Evolutionary conservation across 92 coral and sea anemone genomes (phyloP).

Genomic region (Epizoanthus ramosus): DNA sequence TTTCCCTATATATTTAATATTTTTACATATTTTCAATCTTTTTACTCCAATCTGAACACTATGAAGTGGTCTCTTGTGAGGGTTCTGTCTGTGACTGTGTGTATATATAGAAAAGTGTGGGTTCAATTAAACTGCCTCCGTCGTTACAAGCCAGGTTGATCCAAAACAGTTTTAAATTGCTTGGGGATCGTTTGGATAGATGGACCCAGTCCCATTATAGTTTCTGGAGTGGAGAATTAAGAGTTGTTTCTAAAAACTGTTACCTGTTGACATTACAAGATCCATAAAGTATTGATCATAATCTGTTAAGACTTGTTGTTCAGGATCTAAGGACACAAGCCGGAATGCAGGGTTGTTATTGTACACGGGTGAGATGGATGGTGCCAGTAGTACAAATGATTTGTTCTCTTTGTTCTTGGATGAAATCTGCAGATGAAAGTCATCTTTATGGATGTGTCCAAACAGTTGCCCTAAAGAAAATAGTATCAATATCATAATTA

Average conservation of each 20-base stretch:
- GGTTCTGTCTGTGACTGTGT: too few species aligned
- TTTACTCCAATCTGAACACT: too few species aligned
- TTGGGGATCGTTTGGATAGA: too few species aligned
- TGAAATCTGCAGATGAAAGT: conserved; percentile 73
- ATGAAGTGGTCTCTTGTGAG: too few species aligned
- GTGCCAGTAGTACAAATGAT: conserved; percentile 72
- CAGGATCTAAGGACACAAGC: conserved; percentile 69
- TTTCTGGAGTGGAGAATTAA: too few species aligned
- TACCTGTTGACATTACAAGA: conserved; percentile 95
- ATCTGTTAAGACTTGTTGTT: conserved; percentile 66
- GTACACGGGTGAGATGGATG: conserved; percentile 81
- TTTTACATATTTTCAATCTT: too few species aligned
- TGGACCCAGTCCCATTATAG: too few species aligned
- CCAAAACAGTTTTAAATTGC: too few species aligned
- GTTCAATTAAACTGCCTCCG: too few species aligned
- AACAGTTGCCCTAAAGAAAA: conserved; percentile 76
- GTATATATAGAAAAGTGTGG: too few species aligned
- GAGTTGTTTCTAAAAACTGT: background rate
- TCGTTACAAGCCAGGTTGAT: too few species aligned
- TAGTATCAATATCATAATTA: background rate
- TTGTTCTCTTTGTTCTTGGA: conserved; percentile 27
- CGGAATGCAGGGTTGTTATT: conserved; percentile 89
- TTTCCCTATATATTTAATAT: too few species aligned
- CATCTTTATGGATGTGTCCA: conserved; percentile 92
- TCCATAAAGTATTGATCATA: conserved; percentile 88